These are phyloP conservation scores for Oxytorus armatus DNA, from an alignment of 2,888 invertebrate genomes.

Conservation along the genomic window DNA sequence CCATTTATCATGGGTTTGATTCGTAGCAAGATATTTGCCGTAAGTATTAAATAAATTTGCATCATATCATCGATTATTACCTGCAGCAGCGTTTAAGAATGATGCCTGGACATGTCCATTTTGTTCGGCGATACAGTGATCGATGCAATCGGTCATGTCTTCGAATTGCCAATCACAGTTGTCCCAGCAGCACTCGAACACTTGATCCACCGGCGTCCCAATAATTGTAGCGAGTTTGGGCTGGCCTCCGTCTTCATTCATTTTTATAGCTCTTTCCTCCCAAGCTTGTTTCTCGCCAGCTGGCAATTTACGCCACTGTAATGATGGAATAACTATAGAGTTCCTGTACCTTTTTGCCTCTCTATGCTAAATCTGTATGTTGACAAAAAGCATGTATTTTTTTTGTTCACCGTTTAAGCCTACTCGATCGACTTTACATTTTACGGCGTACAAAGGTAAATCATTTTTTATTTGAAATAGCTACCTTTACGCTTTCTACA, in stretches of 20 bases:
- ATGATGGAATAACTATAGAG: conserved; percentile 13
- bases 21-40: too few relatives aligned
- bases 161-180: conserved; percentile 97
- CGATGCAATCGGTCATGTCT: conserved; percentile 93
- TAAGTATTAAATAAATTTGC: not conserved
- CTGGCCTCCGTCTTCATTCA: conserved; percentile 94
- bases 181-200: conserved; percentile 96
- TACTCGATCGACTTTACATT: not conserved
- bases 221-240: conserved; percentile 80
- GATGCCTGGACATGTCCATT: conserved; percentile 90
- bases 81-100: conserved; percentile 83
- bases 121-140: conserved; percentile 94
- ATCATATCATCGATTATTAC: conserved; percentile 72
- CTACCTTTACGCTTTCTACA: conserved; percentile 27
- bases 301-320: conserved; percentile 96
- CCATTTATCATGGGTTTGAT: too few relatives aligned
- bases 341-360: not conserved
- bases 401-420: conserved; percentile 3
- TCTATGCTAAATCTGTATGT: not conserved
- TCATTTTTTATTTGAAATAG: not conserved
- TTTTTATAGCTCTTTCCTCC: conserved; percentile 95
- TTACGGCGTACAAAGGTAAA: not conserved
- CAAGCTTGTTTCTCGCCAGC: conserved; percentile 95
- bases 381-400: conserved; percentile 5
- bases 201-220: conserved; percentile 83